Base-by-base conservation (phyloP, 2,113 vertebrate genomes). In the Dolichallabes microphthalmus region DNA sequence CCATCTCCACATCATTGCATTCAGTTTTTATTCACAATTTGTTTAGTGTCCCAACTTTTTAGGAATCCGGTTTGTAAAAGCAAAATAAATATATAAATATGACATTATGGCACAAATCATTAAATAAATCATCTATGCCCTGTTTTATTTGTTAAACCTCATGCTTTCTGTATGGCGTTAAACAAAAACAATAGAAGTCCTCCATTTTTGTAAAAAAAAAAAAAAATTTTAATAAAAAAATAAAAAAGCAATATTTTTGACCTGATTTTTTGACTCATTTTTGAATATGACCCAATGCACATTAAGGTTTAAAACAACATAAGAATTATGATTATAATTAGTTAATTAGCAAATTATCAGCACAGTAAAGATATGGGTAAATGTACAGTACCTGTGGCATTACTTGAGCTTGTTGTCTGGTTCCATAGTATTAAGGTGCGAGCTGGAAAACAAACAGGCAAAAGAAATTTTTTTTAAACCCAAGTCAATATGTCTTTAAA, bases 401-500 rank as follows among this genome's bases (percentile, higher is more conserved):
- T 89, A 63, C 74, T 89, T 15, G 88, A 85, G 77, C 58, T 89
- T 11, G 75, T 53, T 3, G 85, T 89, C 63, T 85, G 88, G n/a
- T 89, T 89, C 88, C 88, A 89, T 55, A 89, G 25, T 32, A 89
- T 83, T 55, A 89, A 80, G 68, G 86, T 89, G 35, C 86, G 88
- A 69, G 88, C 88, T 89, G 75, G 14, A 74, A 58, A 88, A 85
- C 64, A 32, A 71, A 60, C 19, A 53, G 55, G 22, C 35, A 20
- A n/a, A 52, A 45, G 5, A 73, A 53, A 63, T 63, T n/a, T n/a
- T n/a, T n/a, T n/a, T n/a, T 12, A 25, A 55, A 39, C 9, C 39
- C 63, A 68, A 50, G 25, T 27, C 30, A 82, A 3, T 3, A 78
- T 63, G 1, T 27, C 2, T 60, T 60, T 80, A 35, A 1, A 14